Percentiles rank a stretch among this genome's conserved stretches.
Evolutionary conservation across 2,797 vertebrate species (phyloP).

Genomic region (Coilia nasus): DNA sequence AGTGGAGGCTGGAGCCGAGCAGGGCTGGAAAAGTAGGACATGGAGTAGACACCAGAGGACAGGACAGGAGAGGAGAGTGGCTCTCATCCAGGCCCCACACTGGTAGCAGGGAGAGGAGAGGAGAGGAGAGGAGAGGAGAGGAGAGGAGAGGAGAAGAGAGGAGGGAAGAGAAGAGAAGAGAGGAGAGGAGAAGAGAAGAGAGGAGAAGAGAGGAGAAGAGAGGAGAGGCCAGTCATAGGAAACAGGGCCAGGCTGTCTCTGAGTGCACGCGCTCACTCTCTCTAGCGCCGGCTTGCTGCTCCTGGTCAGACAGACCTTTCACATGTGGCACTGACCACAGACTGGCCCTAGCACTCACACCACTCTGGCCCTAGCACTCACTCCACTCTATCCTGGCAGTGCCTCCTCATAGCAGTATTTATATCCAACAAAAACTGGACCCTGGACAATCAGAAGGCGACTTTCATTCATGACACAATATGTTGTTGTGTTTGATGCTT

Average conservation of each 20-base stretch:
- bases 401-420: not conserved
- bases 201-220: not conserved
- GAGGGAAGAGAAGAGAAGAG: not conserved
- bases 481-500: not conserved
- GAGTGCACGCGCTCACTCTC: not conserved
- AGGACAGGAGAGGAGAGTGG: not conserved
- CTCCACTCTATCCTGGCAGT: not conserved
- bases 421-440: too few relatives aligned
- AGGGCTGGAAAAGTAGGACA: conserved; percentile 9
- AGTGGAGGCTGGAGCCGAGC: not conserved
- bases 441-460: too few relatives aligned
- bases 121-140: too few relatives aligned
- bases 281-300: not conserved
- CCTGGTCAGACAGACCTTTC: not conserved
- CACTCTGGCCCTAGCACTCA: not conserved
- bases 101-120: not conserved
- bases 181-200: conserved; percentile 5
- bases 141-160: too few relatives aligned
- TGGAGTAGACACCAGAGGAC: conserved; percentile 26
- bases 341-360: not conserved
- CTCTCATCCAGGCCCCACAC: not conserved
- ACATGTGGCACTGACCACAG: not conserved
- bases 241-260: conserved; percentile 12
- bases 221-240: not conserved
- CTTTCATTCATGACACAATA: not conserved